Percentiles rank a stretch among this genome's conserved stretches.
Conservation (phyloP, 2,797 vertebrate species). For the Argentina silus region DNA sequence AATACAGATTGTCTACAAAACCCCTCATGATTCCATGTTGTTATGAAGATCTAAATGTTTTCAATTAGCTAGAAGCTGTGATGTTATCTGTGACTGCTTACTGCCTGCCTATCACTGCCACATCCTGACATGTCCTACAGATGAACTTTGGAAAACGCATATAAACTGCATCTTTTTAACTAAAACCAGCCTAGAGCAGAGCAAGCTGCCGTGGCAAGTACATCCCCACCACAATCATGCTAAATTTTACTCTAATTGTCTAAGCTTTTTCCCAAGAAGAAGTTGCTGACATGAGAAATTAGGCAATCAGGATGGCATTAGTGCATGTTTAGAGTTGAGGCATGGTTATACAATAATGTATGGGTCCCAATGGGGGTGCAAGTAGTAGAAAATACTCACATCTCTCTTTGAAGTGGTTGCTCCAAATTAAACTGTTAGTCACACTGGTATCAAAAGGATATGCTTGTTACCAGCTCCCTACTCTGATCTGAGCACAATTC, state of each 20-base stretch:
- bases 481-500: conserved; percentile 68
- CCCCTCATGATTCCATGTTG: conserved; percentile 72
- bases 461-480: conserved; percentile 66
- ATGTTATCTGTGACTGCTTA: conserved; percentile 69
- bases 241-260: conserved; percentile 64
- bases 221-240: conserved; percentile 64
- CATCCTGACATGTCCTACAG: conserved; percentile 67
- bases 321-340: conserved; percentile 63
- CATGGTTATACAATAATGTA: conserved; percentile 70
- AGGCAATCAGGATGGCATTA: conserved; percentile 75
- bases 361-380: conserved; percentile 73
- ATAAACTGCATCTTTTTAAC: conserved; percentile 48
- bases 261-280: conserved; percentile 62
- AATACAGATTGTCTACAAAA: conserved; percentile 61
- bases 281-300: conserved; percentile 78
- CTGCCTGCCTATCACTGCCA: conserved; percentile 68
- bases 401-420: conserved; percentile 76
- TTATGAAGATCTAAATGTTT: conserved; percentile 77
- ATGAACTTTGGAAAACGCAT: conserved; percentile 71
- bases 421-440: conserved; percentile 80
- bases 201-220: conserved; percentile 35
- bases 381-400: conserved; percentile 70
- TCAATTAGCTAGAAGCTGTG: conserved; percentile 74
- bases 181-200: conserved; percentile 63
- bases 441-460: conserved; percentile 75